Evolutionary conservation across 2,888 invertebrate genomes (phyloP), one percentile per base, ranked within the genome.

Genomic region (Stenolophus ochropezus): DNA sequence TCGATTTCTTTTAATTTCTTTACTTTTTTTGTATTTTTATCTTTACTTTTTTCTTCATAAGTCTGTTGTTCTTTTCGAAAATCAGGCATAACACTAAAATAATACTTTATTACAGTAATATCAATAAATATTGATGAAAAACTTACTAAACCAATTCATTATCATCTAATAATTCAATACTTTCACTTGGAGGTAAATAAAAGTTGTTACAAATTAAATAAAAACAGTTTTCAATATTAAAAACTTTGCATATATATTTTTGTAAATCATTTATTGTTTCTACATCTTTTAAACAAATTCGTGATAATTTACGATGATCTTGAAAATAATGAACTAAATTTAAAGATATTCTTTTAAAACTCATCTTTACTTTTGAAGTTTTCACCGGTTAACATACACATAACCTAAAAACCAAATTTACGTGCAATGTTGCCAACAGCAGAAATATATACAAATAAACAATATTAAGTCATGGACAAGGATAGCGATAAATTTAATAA

Each of bases 131-230:
- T 73, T 49, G 2, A 8, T 47, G 6, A 14, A 21, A 11, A 47
- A 87, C 86, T 5, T 87, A 87, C 53, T 4, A 85, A 83, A 82
- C 21, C 58, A 16, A 51, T 80, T 74, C 79, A 71, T 79, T 69
- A 56, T 65, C 42, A 25, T 81, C 73, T 47, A 81, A 14, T 73
- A 81, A 14, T 42, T 65, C 33, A 4, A 81, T 81, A 18, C 47
- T 33, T 73, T 81, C 58, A 23, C 14, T 47, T 5, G 58, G 18
- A 5, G 80, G 73, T 21, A 81, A 16, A 18, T 73, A 81, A 42
- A 27, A 53, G 16, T 81, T 81, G n/a, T 73, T 25, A 20, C 56
- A 73, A 56, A 74, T 23, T 23, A 81, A 58, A 58, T 81, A 74
- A 20, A 81, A 81, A 5, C 21, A 11, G 5, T 49, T 69, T 1